Evolutionary conservation across 2,113 vertebrate species (phyloP).

Genomic region (Nestor notabilis): DNA sequence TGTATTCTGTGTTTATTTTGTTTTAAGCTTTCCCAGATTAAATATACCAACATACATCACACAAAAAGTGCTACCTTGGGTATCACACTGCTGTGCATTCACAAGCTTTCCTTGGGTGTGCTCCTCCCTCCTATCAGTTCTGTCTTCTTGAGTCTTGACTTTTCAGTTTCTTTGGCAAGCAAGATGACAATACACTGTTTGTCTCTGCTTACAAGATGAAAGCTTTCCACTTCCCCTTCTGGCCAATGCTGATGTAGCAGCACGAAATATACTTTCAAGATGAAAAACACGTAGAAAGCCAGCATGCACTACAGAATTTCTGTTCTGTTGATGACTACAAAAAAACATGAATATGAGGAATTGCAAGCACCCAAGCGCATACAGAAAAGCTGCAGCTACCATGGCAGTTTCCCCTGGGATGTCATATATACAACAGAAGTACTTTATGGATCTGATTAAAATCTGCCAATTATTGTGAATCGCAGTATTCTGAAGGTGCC

Average conservation of each 20-base stretch:
- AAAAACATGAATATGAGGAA: background rate
- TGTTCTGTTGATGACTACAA: background rate
- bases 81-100: background rate
- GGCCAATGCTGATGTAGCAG: background rate
- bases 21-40: background rate
- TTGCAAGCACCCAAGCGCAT: accelerated
- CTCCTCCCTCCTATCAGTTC: background rate
- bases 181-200: background rate
- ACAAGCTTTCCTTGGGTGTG: background rate
- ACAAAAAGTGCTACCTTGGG: background rate
- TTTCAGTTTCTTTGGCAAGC: background rate
- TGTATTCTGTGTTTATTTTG: background rate
- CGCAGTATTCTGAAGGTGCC: background rate
- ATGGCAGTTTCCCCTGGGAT: background rate
- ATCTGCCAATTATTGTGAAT: background rate
- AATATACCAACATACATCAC: background rate
- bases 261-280: background rate
- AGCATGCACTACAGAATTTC: background rate
- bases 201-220: background rate
- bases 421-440: background rate
- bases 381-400: background rate
- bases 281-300: background rate
- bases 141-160: background rate
- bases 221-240: background rate
- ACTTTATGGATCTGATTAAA: background rate